Percentiles rank a stretch among this genome's conserved stretches.
Conservation (phyloP, 2,797 vertebrate species). For the Thripadectes ignobilis region DNA sequence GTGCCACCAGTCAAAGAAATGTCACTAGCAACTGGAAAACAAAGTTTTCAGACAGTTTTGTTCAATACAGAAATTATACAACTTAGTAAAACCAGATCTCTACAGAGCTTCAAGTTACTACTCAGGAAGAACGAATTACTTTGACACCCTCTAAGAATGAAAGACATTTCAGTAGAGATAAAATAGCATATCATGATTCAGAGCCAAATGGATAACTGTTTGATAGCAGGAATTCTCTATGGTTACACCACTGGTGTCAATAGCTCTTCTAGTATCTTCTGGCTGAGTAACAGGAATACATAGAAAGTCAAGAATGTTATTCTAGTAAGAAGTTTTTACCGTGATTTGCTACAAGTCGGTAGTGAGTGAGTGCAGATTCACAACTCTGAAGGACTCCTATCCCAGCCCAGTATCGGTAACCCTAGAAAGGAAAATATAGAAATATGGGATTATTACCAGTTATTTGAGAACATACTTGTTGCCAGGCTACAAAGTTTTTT, state of each 20-base stretch:
- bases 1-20: slow-evolving; percentile 95
- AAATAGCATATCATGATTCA: not conserved
- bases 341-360: slow-evolving; percentile 93
- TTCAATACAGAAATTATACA: not conserved
- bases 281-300: not conserved
- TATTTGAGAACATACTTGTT: not conserved
- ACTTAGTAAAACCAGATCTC: not conserved
- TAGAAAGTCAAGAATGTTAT: not conserved
- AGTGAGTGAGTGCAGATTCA: slow-evolving; percentile 96
- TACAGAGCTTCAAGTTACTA: not conserved
- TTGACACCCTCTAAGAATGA: not conserved
- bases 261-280: not conserved
- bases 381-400: slow-evolving; percentile 97
- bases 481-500: not conserved
- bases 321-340: slow-evolving; percentile 75
- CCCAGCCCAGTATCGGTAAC: slow-evolving; percentile 97
- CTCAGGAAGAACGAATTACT: not conserved
- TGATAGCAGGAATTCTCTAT: not conserved
- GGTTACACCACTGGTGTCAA: not conserved
- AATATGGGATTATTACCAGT: not conserved
- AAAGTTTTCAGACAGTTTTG: not conserved
- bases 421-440: slow-evolving; percentile 74
- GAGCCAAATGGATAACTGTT: not conserved
- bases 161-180: not conserved
- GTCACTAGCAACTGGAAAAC: slow-evolving; percentile 87